Evolutionary conservation across 35 echinoderm and acorn worm species (phyloP), one percentile per base, ranked within the genome.

Genomic region (Heliocidaris tuberculata): DNA sequence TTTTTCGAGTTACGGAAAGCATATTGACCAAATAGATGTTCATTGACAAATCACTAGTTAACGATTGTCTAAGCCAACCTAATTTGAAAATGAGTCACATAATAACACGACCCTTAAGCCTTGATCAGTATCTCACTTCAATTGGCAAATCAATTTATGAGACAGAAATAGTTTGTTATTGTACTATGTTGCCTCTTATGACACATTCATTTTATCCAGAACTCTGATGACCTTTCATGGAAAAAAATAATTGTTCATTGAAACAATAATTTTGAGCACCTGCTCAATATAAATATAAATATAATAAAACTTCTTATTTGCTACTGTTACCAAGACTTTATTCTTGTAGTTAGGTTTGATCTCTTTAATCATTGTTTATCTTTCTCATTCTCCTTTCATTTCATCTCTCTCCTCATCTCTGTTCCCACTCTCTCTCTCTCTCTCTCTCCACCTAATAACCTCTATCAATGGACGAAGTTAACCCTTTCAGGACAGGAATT

Each of bases 91-190:
- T 78, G 65, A 78, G 65, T 78, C 65, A 78, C 27, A 24, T 27
- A n/a, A 78, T 78, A 78, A 6, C n/a, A 78, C 15, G 15, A 19
- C 15, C 65, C 19, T 7, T 78, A 27, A 78, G 3, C 65, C 65
- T 78, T 78, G 65, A 78, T 78, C 65, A 78, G 65, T 78, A 19
- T 78, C 27, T n/a, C 65, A 78, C 4, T 24, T 8, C 35, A 21
- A 78, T 78, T 78, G 65, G 65, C 17, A 78, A 78, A 78, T 78
- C 65, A 78, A 78, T n/a, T 78, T 78, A 78, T 27, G 65, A 78
- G 65, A 78, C 65, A 27, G 27, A 24, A 78, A 78, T 78, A 78
- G 19, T 27, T 70, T 78, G 65, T 24, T 27, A 78, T 19, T 78
- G 1, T 21, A 27, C 65, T 7, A 78, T 78, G 65, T 78, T 4